phyloP scores from a whole-genome alignment of 2,888 invertebrate genomes.

The Abscondita cerata region DNA sequence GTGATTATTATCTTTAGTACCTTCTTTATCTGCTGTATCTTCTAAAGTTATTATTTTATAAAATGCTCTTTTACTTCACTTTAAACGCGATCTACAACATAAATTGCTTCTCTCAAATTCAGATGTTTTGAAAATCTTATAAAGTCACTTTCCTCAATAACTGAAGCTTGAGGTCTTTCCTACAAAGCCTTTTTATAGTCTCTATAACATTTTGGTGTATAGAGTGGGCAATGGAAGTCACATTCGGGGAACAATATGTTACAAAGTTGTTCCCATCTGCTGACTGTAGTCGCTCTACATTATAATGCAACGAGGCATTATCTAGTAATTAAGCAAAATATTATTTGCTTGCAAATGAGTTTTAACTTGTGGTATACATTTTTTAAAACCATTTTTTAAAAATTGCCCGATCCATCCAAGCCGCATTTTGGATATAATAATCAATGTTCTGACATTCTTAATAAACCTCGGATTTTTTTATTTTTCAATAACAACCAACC shows the following conservation, averaged over 20 bases:
- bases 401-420: too few species aligned
- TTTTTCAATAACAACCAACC: neutral
- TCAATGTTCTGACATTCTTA: neutral
- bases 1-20: constrained; percentile 1
- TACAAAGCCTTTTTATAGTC: too few species aligned
- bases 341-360: neutral
- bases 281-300: too few species aligned
- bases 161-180: constrained; percentile 1
- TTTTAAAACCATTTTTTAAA: too few species aligned
- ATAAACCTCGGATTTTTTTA: neutral
- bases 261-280: neutral
- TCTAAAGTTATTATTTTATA: constrained; percentile 19
- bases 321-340: neutral
- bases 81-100: constrained; percentile 9
- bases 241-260: neutral
- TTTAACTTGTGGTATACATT: too few species aligned
- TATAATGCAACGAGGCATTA: neutral
- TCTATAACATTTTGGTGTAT: neutral
- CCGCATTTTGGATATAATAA: neutral
- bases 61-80: constrained; percentile 8
- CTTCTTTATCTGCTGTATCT: too few species aligned
- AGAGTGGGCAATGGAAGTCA: neutral
- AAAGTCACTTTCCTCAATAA: constrained; percentile 30
- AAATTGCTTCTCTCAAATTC: too few species aligned
- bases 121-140: too few species aligned